These are phyloP conservation scores for Agriopis leucophaearia DNA, from an alignment of 2,888 invertebrate genomes.

Conservation along the genomic window DNA sequence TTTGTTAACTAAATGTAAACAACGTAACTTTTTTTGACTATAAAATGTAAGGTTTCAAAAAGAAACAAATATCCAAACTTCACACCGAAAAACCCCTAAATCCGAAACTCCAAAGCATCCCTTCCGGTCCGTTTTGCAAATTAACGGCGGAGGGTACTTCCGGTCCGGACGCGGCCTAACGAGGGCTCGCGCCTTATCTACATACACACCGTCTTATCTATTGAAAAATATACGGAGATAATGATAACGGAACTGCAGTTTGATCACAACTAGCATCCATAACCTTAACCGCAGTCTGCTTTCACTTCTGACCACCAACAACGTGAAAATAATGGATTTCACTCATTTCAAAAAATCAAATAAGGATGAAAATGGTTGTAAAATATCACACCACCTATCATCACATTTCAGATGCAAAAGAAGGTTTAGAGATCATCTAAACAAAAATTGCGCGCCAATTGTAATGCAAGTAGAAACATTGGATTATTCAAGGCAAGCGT, in stretches of 20 bases:
- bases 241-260: not conserved
- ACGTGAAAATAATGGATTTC: no score
- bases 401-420: no score
- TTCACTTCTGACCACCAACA: no score
- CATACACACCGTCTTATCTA: conserved; percentile 9
- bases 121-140: conserved; percentile 26
- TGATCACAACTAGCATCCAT: not conserved
- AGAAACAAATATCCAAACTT: conserved; percentile 16
- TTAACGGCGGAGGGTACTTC: conserved; percentile 17
- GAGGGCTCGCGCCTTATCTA: conserved; percentile 10
- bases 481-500: no score
- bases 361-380: no score
- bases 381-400: no score
- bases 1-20: no score
- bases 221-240: conserved; percentile 1
- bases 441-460: no score
- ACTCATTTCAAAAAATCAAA: no score
- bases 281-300: no score
- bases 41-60: conserved; percentile 9
- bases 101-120: conserved; percentile 11
- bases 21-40: not conserved
- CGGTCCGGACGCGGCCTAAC: conserved; percentile 16
- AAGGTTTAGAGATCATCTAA: no score
- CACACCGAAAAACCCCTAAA: conserved; percentile 9
- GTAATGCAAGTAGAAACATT: no score